Conservation (phyloP, 2,888 invertebrate species). For the Melinopterus prodromus region DNA sequence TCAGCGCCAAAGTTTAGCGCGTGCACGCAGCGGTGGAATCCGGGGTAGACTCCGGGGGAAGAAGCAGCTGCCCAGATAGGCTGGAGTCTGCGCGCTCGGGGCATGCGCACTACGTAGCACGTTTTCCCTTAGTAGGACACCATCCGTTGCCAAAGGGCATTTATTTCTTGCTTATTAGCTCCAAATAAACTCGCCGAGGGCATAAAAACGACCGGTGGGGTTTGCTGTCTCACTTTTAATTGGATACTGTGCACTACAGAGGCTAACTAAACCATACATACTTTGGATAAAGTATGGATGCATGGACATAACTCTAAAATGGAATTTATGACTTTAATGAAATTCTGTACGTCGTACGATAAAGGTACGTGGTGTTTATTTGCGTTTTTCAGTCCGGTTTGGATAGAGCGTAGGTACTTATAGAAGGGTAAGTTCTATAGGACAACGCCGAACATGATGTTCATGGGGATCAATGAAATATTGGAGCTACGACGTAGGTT, state of each 20-base stretch:
- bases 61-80: slow-evolving; percentile 50
- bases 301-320: too few relatives aligned
- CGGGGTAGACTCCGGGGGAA: slow-evolving; percentile 53
- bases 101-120: slow-evolving; percentile 43
- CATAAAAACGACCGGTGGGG: slow-evolving; percentile 8
- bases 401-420: too few relatives aligned
- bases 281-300: too few relatives aligned
- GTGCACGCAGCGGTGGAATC: slow-evolving; percentile 46
- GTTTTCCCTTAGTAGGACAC: slow-evolving; percentile 10
- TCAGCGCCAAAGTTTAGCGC: slow-evolving; percentile 37
- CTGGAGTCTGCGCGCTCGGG: slow-evolving; percentile 49
- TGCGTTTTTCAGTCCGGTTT: too few relatives aligned
- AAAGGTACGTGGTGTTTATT: too few relatives aligned
- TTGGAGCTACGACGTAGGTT: too few relatives aligned
- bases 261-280: not conserved
- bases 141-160: slow-evolving; percentile 5
- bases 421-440: too few relatives aligned
- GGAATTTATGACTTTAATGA: too few relatives aligned
- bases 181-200: slow-evolving; percentile 7
- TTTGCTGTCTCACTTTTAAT: slow-evolving; percentile 8
- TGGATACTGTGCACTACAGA: not conserved
- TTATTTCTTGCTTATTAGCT: slow-evolving; percentile 4
- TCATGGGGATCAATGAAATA: too few relatives aligned
- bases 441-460: too few relatives aligned
- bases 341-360: too few relatives aligned